These are phyloP conservation scores for Lypha dubia DNA, from an alignment of 2,888 invertebrate species.

Conservation along the genomic window DNA sequence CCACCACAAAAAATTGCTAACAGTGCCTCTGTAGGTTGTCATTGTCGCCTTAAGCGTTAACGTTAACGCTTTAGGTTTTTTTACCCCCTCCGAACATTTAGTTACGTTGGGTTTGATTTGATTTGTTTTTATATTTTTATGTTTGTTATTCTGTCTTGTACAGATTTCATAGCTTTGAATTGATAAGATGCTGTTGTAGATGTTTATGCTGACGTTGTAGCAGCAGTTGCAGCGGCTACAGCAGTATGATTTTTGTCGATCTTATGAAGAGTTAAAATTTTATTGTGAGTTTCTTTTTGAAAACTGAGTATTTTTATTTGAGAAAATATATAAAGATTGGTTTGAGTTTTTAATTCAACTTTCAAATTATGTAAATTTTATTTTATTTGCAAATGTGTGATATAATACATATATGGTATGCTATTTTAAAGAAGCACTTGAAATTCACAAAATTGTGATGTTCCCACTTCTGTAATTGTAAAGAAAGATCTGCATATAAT, in stretches of 20 bases:
- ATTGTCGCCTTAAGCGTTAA: conserved; percentile 70
- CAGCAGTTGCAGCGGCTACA: background rate
- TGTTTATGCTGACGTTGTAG: conserved; percentile 20
- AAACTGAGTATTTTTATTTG: conserved; percentile 20
- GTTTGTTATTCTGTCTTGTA: background rate
- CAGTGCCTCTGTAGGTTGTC: conserved; percentile 68
- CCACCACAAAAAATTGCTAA: conserved; percentile 61
- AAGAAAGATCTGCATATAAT: too few relatives aligned
- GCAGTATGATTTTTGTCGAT: conserved; percentile 15
- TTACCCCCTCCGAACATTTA: conserved; percentile 1
- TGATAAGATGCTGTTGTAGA: conserved; percentile 55
- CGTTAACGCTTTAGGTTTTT: conserved; percentile 66
- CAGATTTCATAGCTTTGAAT: conserved; percentile 31
- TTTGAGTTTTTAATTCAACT: conserved; percentile 32
- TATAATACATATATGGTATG: background rate
- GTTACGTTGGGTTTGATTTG: conserved; percentile 11
- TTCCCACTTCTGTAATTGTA: background rate
- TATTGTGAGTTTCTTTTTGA: background rate
- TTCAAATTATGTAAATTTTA: conserved; percentile 44
- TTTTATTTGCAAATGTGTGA: background rate
- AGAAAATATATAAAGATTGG: background rate
- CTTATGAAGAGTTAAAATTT: conserved; percentile 38
- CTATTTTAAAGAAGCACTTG: conserved; percentile 35
- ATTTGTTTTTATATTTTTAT: conserved; percentile 1
- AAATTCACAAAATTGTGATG: background rate